Conservation (phyloP, 2,113 vertebrate genomes). For the Sprattus sprattus region DNA sequence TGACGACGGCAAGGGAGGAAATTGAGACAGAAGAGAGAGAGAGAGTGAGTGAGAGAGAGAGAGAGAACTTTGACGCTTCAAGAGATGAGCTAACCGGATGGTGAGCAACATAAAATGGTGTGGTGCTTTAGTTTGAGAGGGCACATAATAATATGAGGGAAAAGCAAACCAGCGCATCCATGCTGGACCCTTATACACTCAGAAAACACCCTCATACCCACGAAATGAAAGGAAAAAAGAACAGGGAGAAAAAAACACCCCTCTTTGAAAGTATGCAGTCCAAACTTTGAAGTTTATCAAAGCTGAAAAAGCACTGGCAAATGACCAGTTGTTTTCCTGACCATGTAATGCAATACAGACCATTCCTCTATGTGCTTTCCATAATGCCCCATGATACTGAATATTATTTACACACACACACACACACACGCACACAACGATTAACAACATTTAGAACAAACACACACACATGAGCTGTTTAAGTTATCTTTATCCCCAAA, state of each 20-base stretch:
- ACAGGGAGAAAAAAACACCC: constrained; percentile 67
- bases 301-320: constrained; percentile 74
- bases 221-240: constrained; percentile 42
- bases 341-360: constrained; percentile 82
- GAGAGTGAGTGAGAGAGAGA: neutral
- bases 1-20: neutral
- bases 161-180: neutral
- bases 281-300: constrained; percentile 86
- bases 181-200: neutral
- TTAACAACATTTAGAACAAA: neutral
- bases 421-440: constrained; percentile 2
- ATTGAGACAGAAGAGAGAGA: neutral
- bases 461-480: neutral
- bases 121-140: neutral
- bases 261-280: constrained; percentile 57
- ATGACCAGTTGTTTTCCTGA: constrained; percentile 77
- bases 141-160: neutral
- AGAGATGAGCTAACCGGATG: neutral
- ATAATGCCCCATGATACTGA: neutral
- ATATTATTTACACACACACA: constrained; percentile 10
- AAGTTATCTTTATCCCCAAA: neutral
- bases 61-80: neutral
- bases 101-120: neutral
- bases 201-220: neutral
- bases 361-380: constrained; percentile 62